Evolutionary conservation across 1,140 invertebrate genomes (phyloP).

Genomic region (Coptotermes formosanus): DNA sequence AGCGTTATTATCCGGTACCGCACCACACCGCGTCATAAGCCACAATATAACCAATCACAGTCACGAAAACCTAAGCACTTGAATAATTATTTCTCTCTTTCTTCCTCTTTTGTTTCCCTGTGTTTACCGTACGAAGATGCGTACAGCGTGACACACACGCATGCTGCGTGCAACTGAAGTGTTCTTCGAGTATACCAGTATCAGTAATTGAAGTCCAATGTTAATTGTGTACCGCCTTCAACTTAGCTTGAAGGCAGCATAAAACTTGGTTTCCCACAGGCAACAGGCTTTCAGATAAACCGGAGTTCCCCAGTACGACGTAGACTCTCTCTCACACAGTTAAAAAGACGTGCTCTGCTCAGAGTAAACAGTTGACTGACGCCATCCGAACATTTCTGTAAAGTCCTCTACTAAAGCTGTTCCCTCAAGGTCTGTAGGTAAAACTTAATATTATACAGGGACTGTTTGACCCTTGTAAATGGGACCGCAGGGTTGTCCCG

Average conservation of each 20-base stretch:
- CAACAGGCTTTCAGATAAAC: neutral
- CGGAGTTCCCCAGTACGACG: neutral
- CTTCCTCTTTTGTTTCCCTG: too few species aligned
- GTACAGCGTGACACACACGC: too few species aligned
- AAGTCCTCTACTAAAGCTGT: neutral
- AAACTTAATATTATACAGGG: too few species aligned
- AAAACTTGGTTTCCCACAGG: neutral
- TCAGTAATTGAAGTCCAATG: neutral
- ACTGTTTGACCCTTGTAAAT: too few species aligned
- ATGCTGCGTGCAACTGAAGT: neutral
- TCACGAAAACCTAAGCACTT: too few species aligned
- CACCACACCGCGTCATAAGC: too few species aligned
- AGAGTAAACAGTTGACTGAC: neutral
- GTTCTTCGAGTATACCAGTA: neutral
- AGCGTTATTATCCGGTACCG: too few species aligned
- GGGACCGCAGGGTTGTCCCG: too few species aligned
- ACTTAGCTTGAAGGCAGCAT: neutral
- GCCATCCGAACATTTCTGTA: neutral
- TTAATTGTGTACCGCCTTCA: neutral
- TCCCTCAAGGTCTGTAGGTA: neutral
- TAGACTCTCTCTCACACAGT: neutral
- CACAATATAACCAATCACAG: too few species aligned
- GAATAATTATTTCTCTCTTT: too few species aligned
- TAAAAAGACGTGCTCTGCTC: neutral
- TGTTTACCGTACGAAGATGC: too few species aligned